A percentile compares a stretch with the other conserved stretches of the same genome.
Evolutionary conservation across 92 coral and sea anemone genomes (phyloP).

Genomic region (Phymanthus crucifer): DNA sequence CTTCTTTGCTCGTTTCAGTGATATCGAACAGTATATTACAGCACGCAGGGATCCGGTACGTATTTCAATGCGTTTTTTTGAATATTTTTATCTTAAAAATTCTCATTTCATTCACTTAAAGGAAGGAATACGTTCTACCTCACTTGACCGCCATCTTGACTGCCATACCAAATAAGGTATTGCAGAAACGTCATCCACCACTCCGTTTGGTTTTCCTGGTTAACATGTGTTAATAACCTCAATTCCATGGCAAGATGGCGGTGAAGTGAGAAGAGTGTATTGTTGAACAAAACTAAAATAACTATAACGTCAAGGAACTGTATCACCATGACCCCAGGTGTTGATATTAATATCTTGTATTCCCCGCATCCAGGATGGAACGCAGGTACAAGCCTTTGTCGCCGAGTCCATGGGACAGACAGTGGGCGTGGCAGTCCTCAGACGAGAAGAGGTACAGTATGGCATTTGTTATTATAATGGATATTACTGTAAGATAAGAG

Average conservation of each 20-base stretch:
- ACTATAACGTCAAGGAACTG: background rate
- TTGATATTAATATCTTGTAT: background rate
- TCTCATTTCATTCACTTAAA: background rate
- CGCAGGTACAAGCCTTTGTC: constrained; percentile 84
- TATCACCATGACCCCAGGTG: background rate
- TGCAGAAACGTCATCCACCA: too few relatives aligned
- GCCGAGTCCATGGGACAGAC: constrained; percentile 85
- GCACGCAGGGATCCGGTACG: constrained; percentile 89
- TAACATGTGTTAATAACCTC: too few relatives aligned
- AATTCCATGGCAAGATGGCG: too few relatives aligned
- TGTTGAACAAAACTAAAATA: too few relatives aligned
- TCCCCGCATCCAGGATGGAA: constrained; percentile 72
- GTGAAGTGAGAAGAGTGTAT: too few relatives aligned
- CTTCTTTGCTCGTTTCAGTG: constrained; percentile 69
- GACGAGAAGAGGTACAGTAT: constrained; percentile 88
- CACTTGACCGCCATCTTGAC: too few relatives aligned
- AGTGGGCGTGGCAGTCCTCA: constrained; percentile 88
- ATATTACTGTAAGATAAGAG: background rate
- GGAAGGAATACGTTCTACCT: too few relatives aligned
- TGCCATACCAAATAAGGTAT: too few relatives aligned
- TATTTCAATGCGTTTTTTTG: background rate
- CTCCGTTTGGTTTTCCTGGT: too few relatives aligned
- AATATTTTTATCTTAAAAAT: too few relatives aligned
- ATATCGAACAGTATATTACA: constrained; percentile 68
- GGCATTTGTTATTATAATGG: background rate